phyloP scores from a whole-genome alignment of 2,888 invertebrate species.

The Liodrosophila aerea region DNA sequence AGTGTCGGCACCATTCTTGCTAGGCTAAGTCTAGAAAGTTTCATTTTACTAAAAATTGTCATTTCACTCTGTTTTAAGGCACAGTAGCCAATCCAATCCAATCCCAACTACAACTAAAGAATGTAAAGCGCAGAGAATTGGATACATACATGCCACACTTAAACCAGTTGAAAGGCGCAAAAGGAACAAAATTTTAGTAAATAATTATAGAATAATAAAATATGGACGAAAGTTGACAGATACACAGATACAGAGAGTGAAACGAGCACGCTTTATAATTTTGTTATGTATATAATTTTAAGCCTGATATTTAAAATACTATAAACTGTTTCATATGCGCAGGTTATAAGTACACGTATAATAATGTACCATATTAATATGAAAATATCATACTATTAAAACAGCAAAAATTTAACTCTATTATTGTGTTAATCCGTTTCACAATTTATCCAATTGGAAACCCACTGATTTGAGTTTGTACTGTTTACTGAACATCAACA shows the following conservation, averaged over 20 bases:
- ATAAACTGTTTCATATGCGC: conserved; percentile 64
- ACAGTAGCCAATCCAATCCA: conserved; percentile 8
- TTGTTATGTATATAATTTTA: conserved; percentile 77
- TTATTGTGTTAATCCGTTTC: too few relatives aligned
- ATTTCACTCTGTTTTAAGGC: conserved; percentile 34
- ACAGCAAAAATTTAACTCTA: conserved; percentile 36
- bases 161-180: conserved; percentile 28
- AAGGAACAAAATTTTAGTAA: conserved; percentile 50
- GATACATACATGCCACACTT: background rate
- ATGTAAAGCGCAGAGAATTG: background rate
- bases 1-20: conserved; percentile 39
- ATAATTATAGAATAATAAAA: conserved; percentile 55
- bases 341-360: conserved; percentile 71
- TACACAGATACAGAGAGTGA: conserved; percentile 44
- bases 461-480: too few relatives aligned
- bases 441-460: too few relatives aligned
- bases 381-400: conserved; percentile 63
- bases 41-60: conserved; percentile 30
- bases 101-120: conserved; percentile 4
- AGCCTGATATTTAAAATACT: conserved; percentile 65
- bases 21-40: conserved; percentile 39
- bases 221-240: conserved; percentile 49
- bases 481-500: too few relatives aligned
- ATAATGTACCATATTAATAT: conserved; percentile 71
- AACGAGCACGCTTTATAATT: conserved; percentile 70